Percentiles rank a stretch among this genome's conserved stretches.
phyloP scores from a whole-genome alignment of 2,797 vertebrate genomes.

The Arrhamphus sclerolepis region DNA sequence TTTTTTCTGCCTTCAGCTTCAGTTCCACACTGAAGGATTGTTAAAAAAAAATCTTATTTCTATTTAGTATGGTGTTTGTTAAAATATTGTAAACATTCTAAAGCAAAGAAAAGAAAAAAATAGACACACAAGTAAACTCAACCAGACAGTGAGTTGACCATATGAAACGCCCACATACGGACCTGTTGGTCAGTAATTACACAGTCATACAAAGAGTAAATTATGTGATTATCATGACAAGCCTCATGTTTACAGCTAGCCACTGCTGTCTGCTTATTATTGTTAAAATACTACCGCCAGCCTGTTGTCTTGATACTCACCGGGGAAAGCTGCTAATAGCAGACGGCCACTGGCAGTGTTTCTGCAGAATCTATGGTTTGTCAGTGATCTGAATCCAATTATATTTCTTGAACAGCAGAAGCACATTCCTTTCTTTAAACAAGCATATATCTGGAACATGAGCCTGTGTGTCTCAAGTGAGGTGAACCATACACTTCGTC shows the following conservation, averaged over 20 bases:
- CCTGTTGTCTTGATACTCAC: constrained; percentile 4
- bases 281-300: constrained; percentile 11
- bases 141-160: no score
- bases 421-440: constrained; percentile 28
- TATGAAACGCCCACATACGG: background rate
- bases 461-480: constrained; percentile 37
- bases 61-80: no score
- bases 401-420: constrained; percentile 37
- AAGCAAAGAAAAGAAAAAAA: no score
- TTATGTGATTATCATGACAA: background rate
- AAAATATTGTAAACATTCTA: no score
- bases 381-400: constrained; percentile 42
- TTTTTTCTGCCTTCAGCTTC: no score
- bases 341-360: constrained; percentile 11
- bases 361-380: constrained; percentile 28
- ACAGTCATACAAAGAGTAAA: background rate
- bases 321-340: constrained; percentile 19
- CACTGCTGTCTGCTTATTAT: constrained; percentile 20
- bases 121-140: no score
- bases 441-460: constrained; percentile 37
- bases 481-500: constrained; percentile 45
- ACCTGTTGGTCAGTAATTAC: background rate
- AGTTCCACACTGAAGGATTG: no score
- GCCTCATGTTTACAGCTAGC: background rate
- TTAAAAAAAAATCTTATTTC: no score